Conservation (phyloP, 2,797 vertebrate species). For the Chrosomus eos region DNA sequence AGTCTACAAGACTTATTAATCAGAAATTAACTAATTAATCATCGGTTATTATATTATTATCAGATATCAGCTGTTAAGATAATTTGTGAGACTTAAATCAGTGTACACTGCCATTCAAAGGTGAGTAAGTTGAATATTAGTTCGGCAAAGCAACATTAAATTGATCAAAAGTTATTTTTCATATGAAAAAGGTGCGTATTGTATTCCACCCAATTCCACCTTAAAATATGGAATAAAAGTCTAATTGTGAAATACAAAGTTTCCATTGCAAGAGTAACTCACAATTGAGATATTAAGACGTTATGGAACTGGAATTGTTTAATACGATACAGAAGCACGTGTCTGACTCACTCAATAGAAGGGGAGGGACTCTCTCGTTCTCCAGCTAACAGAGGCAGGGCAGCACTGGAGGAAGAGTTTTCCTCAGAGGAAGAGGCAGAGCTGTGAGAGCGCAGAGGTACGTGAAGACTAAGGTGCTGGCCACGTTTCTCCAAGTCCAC, state of each 20-base stretch:
- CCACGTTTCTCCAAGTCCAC: slow-evolving; percentile 80
- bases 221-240: slow-evolving; percentile 14
- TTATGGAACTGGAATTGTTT: neutral
- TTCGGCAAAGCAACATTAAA: neutral
- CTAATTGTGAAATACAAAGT: neutral
- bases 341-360: slow-evolving; percentile 82
- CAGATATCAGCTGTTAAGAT: neutral
- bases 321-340: neutral
- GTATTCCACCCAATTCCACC: neutral
- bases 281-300: neutral
- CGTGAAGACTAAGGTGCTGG: slow-evolving; percentile 89
- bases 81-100: neutral
- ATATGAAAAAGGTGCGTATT: neutral
- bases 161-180: neutral
- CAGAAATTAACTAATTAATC: neutral
- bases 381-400: slow-evolving; percentile 87
- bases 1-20: neutral
- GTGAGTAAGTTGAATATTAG: too few species aligned
- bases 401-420: slow-evolving; percentile 93
- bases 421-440: slow-evolving; percentile 96
- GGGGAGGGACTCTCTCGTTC: slow-evolving; percentile 91
- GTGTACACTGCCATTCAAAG: neutral
- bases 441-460: slow-evolving; percentile 91
- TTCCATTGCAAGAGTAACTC: neutral
- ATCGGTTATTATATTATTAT: neutral